Base-by-base conservation (phyloP, 2,113 vertebrate species). In the human region DNA sequence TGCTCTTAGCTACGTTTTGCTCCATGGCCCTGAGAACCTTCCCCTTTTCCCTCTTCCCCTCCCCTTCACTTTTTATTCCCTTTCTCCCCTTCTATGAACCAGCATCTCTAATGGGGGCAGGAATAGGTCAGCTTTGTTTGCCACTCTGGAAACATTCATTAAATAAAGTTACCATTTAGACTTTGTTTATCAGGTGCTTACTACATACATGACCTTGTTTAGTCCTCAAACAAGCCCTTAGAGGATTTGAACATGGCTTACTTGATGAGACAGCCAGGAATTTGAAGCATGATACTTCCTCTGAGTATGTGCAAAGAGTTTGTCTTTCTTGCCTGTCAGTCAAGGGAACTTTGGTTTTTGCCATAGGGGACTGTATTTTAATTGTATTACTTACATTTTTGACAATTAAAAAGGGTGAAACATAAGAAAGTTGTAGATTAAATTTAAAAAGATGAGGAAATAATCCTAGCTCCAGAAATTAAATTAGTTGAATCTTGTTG, bases 401-500 rank as follows among this genome's bases (percentile, higher is more conserved):
- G 45, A 8, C 75, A 96, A 20, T 5, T 86, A 66, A 59, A 66
- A 89, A 38, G 55, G 5, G 72, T 83, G 66, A 90, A 82, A 76
- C 86, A 52, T 55, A 91, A 91, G 25, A 18, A 75, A 90, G 22
- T 52, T 86, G 16, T 70, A 61, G 80, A 52, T 57, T 76, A 96
- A 76, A 48, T 61, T 61, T 30, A 48, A 83, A 93, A 94, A 91
- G 32, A 78, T 25, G 57, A 87, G 27, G 35, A 72, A 92, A 75
- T 73, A 80, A 90, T 40, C 23, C 32, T 61, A 88, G 27, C 40
- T 93, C 12, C 23, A 90, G 64, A 93, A 89, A 91, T 73, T 68
- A 94, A 85, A 59, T 91, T 61, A 85, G 30, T 61, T 30, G 14
- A 82, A 89, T 93, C 7, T 96, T 93, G 6, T 8, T 93, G 61